Conservation (phyloP, 92 coral and sea anemone genomes). For the Hydrozoanthus gracilis region DNA sequence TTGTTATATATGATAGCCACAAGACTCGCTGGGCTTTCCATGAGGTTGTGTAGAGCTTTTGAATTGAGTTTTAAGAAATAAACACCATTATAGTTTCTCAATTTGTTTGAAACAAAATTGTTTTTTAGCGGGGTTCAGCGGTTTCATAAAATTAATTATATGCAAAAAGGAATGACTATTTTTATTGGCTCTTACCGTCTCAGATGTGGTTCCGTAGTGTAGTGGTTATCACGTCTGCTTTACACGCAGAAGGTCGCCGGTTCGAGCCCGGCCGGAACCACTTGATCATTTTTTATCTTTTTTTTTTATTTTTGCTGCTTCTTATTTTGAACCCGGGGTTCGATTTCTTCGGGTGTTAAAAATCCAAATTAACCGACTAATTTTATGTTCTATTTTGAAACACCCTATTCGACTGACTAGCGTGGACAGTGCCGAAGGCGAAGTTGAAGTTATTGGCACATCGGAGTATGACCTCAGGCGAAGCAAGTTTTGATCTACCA, state of each 20-base stretch:
- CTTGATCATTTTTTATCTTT: neutral
- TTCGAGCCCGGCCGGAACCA: constrained; percentile 33
- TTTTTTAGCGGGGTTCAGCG: neutral
- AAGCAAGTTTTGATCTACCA: neutral
- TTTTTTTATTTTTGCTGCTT: neutral
- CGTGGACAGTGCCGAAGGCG: too few relatives aligned
- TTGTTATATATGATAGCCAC: too few relatives aligned
- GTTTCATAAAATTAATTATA: neutral
- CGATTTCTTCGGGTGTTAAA: neutral
- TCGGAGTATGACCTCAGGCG: neutral
- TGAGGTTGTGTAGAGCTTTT: too few relatives aligned
- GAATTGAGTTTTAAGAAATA: too few relatives aligned
- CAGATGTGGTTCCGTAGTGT: neutral
- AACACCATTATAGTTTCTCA: too few relatives aligned
- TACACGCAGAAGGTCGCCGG: constrained; percentile 35
- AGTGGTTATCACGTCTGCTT: constrained; percentile 32
- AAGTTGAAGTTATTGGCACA: neutral
- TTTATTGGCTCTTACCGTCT: accelerated
- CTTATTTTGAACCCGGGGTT: neutral
- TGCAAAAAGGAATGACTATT: neutral
- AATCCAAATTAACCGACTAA: too few relatives aligned
- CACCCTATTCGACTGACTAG: too few relatives aligned
- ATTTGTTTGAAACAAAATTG: neutral
- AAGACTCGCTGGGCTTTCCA: too few relatives aligned
- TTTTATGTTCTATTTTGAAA: too few relatives aligned